These are phyloP conservation scores for Thunnus thynnus DNA, from an alignment of 2,113 vertebrate genomes.

Conservation along the genomic window DNA sequence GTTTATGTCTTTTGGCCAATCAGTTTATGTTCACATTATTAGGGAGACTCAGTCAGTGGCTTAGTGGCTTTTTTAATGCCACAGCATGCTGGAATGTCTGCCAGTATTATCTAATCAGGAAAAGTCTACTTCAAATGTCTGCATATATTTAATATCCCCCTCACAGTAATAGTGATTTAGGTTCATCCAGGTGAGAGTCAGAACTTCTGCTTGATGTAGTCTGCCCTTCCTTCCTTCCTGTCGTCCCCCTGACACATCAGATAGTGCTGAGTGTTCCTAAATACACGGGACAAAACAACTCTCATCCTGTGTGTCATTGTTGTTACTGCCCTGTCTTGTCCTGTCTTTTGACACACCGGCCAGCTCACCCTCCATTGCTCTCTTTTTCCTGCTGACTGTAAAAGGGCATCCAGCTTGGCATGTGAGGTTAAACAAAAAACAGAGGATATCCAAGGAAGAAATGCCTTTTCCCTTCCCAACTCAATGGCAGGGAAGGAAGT, in stretches of 20 bases:
- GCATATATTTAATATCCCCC: neutral
- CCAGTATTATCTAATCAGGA: constrained; percentile 9
- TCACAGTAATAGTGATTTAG: neutral
- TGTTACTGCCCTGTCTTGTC: constrained; percentile 17
- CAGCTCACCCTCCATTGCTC: constrained; percentile 1
- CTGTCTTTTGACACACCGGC: constrained; percentile 41
- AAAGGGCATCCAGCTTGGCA: neutral
- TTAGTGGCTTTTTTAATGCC: neutral
- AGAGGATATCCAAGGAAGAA: constrained; percentile 34
- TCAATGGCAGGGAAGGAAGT: constrained; percentile 41
- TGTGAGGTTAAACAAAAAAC: constrained; percentile 33
- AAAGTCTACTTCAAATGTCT: constrained; percentile 5
- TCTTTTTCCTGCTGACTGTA: constrained; percentile 45
- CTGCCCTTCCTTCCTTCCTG: constrained; percentile 56
- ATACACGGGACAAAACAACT: constrained; percentile 40
- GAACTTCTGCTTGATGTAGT: constrained; percentile 1
- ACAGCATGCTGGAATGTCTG: neutral
- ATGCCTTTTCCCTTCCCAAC: neutral
- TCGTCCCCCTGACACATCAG: constrained; percentile 49
- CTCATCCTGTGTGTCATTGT: constrained; percentile 62
- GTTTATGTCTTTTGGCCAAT: constrained; percentile 9
- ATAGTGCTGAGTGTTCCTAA: constrained; percentile 38
- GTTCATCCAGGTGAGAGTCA: constrained; percentile 23
- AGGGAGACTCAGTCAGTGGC: neutral
- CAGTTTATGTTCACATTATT: constrained; percentile 12